phyloP scores from a whole-genome alignment of 2,888 invertebrate species.

The Phalangium opilio region DNA sequence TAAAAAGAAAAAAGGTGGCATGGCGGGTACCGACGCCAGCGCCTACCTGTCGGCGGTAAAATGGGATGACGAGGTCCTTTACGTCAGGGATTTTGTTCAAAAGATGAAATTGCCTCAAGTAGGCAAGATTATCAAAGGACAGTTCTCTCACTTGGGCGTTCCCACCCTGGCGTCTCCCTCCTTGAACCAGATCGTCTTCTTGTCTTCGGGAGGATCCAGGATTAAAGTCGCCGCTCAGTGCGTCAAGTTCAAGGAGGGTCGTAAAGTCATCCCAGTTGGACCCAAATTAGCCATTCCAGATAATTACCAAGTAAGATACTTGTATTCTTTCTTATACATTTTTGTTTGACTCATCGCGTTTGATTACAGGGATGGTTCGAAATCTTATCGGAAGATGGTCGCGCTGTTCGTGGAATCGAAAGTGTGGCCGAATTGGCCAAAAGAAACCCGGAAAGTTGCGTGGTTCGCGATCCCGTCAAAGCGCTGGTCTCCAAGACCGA shows the following conservation, averaged over 20 bases:
- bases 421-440: slow-evolving; percentile 63
- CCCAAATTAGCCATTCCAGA: slow-evolving; percentile 78
- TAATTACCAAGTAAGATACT: slow-evolving; percentile 39
- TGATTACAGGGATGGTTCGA: slow-evolving; percentile 67
- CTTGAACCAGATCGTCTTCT: slow-evolving; percentile 66
- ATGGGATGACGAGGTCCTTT: slow-evolving; percentile 27
- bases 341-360: no score
- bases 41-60: slow-evolving; percentile 20
- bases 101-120: slow-evolving; percentile 50
- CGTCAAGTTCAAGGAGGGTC: slow-evolving; percentile 65
- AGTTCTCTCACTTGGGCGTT: slow-evolving; percentile 78
- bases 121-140: slow-evolving; percentile 82
- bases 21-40: slow-evolving; percentile 13
- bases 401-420: slow-evolving; percentile 75
- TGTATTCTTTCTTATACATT: no score
- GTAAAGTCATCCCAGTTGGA: slow-evolving; percentile 40
- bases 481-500: slow-evolving; percentile 37
- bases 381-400: slow-evolving; percentile 80
- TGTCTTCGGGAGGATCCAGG: slow-evolving; percentile 68
- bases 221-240: slow-evolving; percentile 52
- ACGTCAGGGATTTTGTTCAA: slow-evolving; percentile 29
- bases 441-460: slow-evolving; percentile 38
- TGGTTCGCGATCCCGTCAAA: slow-evolving; percentile 61
- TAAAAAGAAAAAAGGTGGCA: neutral
- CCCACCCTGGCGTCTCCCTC: slow-evolving; percentile 73